Conservation (phyloP, 2,113 vertebrate genomes). For the Cranoglanis bouderius region DNA sequence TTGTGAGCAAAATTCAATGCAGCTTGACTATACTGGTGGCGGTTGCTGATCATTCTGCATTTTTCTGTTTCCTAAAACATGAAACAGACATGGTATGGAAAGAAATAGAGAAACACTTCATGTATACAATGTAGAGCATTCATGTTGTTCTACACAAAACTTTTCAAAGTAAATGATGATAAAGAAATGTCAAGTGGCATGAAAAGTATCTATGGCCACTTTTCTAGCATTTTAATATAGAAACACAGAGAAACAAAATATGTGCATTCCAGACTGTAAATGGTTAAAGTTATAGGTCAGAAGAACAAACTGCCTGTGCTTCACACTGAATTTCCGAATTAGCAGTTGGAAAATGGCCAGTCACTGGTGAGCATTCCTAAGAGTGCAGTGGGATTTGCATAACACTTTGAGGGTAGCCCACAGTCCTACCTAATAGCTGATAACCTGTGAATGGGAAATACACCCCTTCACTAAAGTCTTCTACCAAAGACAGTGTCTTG, state of each 20-base stretch:
- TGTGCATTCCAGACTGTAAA: not conserved
- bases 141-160: not conserved
- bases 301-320: not conserved
- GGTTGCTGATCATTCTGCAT: not conserved
- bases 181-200: not conserved
- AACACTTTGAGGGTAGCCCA: not conserved
- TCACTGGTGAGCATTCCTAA: constrained; percentile 6
- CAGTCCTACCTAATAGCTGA: not conserved
- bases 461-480: not conserved
- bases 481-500: not conserved
- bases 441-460: not conserved
- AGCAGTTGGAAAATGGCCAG: not conserved
- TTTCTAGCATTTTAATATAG: not conserved
- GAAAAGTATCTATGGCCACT: not conserved
- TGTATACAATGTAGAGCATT: not conserved
- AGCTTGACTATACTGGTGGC: not conserved
- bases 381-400: constrained; percentile 6
- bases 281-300: not conserved
- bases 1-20: not conserved
- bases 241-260: not conserved
- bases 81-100: not conserved
- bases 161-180: not conserved
- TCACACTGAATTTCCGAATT: not conserved
- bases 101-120: not conserved
- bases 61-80: not conserved